Evolutionary conservation across 2,797 vertebrate species (phyloP).

Genomic region (Chloroceryle inda): DNA sequence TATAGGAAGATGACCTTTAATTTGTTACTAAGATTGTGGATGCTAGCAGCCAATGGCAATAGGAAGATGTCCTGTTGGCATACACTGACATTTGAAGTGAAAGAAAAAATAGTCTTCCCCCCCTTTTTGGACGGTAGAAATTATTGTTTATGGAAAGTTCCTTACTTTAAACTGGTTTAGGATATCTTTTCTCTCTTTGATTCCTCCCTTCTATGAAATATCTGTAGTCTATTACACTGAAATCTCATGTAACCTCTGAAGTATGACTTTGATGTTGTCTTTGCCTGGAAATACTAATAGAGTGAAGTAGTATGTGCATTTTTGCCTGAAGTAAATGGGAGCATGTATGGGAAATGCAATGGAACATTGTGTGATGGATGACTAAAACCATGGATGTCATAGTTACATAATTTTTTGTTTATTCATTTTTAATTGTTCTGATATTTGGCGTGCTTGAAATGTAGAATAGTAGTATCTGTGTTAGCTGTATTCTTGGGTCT

Average conservation of each 20-base stretch:
- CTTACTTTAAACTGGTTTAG: background rate
- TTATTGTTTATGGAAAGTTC: background rate
- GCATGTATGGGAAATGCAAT: background rate
- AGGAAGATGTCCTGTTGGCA: background rate
- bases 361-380: background rate
- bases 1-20: constrained; percentile 28
- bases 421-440: background rate
- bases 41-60: background rate
- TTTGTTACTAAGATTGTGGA: background rate
- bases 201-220: background rate
- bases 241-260: background rate
- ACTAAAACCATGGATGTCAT: background rate
- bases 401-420: background rate
- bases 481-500: background rate
- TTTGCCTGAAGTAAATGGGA: background rate
- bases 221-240: background rate
- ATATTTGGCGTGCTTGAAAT: background rate
- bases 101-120: background rate
- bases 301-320: background rate
- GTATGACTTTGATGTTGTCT: background rate
- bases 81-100: background rate
- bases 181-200: background rate
- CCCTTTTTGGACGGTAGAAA: background rate
- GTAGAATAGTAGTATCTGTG: background rate
- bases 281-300: background rate